These are phyloP conservation scores for Sicus ferrugineus DNA, from an alignment of 2,888 invertebrate genomes.

Conservation along the genomic window DNA sequence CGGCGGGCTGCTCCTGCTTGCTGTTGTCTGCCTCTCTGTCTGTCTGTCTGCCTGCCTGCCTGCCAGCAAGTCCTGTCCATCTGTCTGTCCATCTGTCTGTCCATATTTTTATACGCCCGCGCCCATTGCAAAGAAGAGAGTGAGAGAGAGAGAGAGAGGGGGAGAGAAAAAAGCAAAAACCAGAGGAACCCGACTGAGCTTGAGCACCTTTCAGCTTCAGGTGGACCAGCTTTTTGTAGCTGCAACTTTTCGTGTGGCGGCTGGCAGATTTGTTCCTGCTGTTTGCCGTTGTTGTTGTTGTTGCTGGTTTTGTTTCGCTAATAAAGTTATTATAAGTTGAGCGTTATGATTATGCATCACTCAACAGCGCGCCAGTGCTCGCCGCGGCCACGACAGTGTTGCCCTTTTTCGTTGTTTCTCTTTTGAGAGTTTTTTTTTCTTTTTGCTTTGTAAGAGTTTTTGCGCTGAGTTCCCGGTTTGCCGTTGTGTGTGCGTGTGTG, in stretches of 20 bases:
- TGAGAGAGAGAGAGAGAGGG: background rate
- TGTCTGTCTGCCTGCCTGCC: background rate
- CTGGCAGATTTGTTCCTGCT: background rate
- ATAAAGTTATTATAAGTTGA: slow-evolving; percentile 63
- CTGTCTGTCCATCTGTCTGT: background rate
- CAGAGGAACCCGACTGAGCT: background rate
- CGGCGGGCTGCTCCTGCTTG: slow-evolving; percentile 3
- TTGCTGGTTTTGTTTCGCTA: slow-evolving; percentile 41
- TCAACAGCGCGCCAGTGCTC: slow-evolving; percentile 22
- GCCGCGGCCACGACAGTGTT: slow-evolving; percentile 19
- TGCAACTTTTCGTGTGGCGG: too few species aligned
- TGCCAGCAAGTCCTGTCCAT: too few species aligned
- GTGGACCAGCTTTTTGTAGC: background rate
- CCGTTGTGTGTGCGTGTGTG: background rate
- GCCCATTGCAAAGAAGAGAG: background rate
- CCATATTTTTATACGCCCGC: background rate
- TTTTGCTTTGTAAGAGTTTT: background rate
- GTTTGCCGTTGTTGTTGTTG: background rate
- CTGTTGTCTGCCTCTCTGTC: background rate
- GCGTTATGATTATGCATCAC: slow-evolving; percentile 59
- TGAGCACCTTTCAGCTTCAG: background rate
- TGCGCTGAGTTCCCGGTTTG: background rate
- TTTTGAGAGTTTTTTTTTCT: background rate
- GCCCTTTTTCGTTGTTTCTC: background rate
- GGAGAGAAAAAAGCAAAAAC: background rate